Conservation (phyloP, 2,113 vertebrate species). For the Hippocampus guttulatus region DNA sequence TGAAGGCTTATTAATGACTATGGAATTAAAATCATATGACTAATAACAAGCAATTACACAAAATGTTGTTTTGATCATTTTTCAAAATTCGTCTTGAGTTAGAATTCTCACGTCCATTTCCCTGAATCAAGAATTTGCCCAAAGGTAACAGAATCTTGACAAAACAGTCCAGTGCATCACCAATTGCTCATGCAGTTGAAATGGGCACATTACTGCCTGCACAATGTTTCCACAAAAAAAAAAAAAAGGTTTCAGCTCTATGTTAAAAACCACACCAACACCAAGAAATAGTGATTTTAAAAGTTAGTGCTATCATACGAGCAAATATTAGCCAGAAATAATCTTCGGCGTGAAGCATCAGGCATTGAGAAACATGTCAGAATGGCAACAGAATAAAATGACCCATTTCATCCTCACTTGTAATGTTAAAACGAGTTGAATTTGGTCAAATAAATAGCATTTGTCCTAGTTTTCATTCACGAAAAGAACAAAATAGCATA, state of each 20-base stretch:
- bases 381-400: background rate
- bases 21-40: constrained; percentile 1
- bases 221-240: background rate
- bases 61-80: constrained; percentile 46
- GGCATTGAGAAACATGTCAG: background rate
- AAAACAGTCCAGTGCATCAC: constrained; percentile 12
- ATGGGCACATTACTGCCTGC: background rate
- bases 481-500: constrained; percentile 20
- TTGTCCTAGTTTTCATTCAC: constrained; percentile 26
- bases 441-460: constrained; percentile 55
- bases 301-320: constrained; percentile 2
- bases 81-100: constrained; percentile 60
- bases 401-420: constrained; percentile 6
- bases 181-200: background rate
- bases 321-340: background rate
- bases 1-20: constrained; percentile 14
- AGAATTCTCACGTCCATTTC: constrained; percentile 16
- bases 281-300: background rate
- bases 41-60: constrained; percentile 9
- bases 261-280: constrained; percentile 1
- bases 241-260: background rate
- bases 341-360: background rate
- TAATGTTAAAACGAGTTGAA: constrained; percentile 39
- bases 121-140: constrained; percentile 8
- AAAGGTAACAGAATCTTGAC: background rate